Evolutionary conservation across 2,113 vertebrate species (phyloP), one percentile per base, ranked within the genome.

Genomic region (Danionella cerebrum): DNA sequence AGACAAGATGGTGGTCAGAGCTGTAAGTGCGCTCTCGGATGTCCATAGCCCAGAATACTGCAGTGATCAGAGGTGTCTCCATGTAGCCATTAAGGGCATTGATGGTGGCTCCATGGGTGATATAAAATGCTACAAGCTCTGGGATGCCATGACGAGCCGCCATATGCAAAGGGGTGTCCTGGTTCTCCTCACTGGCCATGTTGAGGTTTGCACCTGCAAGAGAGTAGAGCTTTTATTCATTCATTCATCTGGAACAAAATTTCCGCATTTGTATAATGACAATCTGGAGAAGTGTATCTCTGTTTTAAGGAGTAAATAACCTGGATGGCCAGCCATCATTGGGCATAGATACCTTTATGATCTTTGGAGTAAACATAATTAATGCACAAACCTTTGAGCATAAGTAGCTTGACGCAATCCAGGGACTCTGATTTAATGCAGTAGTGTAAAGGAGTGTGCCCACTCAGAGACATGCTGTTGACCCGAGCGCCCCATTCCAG

Each of bases 1-100:
- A 96, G 75, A 93, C 69, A 5, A 92, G 75, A 67, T 97, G 96
- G 33, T 99, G 96, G 2, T 92, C 81, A 0, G 78, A 31, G 73
- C 91, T 97, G 79, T 94, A 96, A 10, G 75, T 80, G 76, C 96
- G 94, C 73, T 95, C 91, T 44, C 88, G 91, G 0, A 84, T 70
- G 65, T 93, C 89, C 6, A 95, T 90, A 5, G 93, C 79, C 93
- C 94, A 99, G 77, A 93, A 97, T 29, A 80, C 79, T 0, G 95
- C 92, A 1, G 84, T 88, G 36, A 94, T 89, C 67, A 98, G 79
- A 0, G 96, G 91, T 0, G 96, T 98, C 85, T 99, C 96, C 82
- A 84, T 78, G 65, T 83, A 85, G 5, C 87, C 80, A 4, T 98
- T 97, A 57, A 83, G 41, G 1, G 85, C 85, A 64, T 99, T 84